Base-by-base conservation (phyloP, 2,888 invertebrate species). In the Baccha elongata region DNA sequence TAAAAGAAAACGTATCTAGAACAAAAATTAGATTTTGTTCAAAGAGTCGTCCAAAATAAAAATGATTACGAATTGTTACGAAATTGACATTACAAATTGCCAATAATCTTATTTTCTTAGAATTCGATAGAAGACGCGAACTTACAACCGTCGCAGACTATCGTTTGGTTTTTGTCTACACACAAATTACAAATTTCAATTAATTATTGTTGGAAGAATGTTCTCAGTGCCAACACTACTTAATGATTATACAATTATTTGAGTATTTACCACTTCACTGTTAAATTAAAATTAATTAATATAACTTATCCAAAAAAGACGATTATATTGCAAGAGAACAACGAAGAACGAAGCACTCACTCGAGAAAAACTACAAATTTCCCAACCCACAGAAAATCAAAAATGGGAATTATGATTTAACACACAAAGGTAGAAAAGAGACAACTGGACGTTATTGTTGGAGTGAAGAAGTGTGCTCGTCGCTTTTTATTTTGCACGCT, bases 331-430 rank as follows among this genome's bases (percentile, higher is more conserved):
- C 58, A 53, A 71, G 67, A 75, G 71, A 71, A 81, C 53, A 67
- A 81, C 60, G 60, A 44, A 60, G 29, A 65, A 71, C 65, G 29
- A 32, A 32, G 23, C 69, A 79, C 71, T 76, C 81, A 62, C 81
- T 40, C 40, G 58, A 60, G 60, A 60, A 72, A 62, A 81, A 76
- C 76, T 81, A 81, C 60, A n/a, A 76, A 76, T 81, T 81, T 76
- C 81, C n/a, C 17, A 17, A 29, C 29, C 42, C 65, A 75, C 15
- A 10, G 4, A 23, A 7, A 37, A 15, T 65, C 67, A 80, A 71
- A 72, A 71, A 58, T 40, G 11, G 65, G 52, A 71, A 60, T 74
- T 64, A n/a, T 53, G 42, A 17, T 62, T 35, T 67, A 62, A 48
- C 21, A 40, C 21, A 53, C 58, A 19, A 21, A 32, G 35, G 71